These are phyloP conservation scores for Trypoxylon attenuatum DNA, from an alignment of 2,888 invertebrate genomes.

Conservation along the genomic window DNA sequence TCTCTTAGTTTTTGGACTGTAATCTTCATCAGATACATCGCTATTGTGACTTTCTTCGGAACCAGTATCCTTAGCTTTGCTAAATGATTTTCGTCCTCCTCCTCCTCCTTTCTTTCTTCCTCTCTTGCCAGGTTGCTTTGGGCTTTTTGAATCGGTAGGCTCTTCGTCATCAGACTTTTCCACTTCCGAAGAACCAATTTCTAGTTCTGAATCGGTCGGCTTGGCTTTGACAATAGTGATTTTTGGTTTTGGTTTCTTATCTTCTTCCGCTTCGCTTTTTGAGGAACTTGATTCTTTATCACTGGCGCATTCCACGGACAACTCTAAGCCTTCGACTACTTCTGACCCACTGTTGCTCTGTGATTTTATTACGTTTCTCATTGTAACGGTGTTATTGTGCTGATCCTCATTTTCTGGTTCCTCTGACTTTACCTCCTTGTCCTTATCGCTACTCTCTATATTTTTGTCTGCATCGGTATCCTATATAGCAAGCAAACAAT, in stretches of 20 bases:
- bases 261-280: slow-evolving; percentile 56
- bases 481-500: neutral
- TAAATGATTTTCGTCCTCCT: slow-evolving; percentile 54
- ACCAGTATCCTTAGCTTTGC: slow-evolving; percentile 51
- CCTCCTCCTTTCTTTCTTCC: slow-evolving; percentile 35
- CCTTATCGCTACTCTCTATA: neutral
- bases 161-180: slow-evolving; percentile 53
- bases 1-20: slow-evolving; percentile 63
- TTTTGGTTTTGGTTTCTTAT: slow-evolving; percentile 57
- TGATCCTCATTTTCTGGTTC: neutral
- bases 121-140: slow-evolving; percentile 23
- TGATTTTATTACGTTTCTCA: slow-evolving; percentile 20
- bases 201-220: slow-evolving; percentile 68
- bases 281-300: slow-evolving; percentile 65
- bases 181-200: slow-evolving; percentile 62
- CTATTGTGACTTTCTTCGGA: slow-evolving; percentile 62
- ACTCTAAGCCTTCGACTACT: slow-evolving; percentile 67
- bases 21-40: slow-evolving; percentile 66
- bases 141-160: slow-evolving; percentile 15
- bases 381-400: neutral
- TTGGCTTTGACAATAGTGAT: slow-evolving; percentile 68
- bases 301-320: slow-evolving; percentile 70
- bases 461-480: neutral
- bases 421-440: neutral
- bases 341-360: slow-evolving; percentile 50